phyloP scores from a whole-genome alignment of 2,888 invertebrate genomes.

The Dicycla oo region DNA sequence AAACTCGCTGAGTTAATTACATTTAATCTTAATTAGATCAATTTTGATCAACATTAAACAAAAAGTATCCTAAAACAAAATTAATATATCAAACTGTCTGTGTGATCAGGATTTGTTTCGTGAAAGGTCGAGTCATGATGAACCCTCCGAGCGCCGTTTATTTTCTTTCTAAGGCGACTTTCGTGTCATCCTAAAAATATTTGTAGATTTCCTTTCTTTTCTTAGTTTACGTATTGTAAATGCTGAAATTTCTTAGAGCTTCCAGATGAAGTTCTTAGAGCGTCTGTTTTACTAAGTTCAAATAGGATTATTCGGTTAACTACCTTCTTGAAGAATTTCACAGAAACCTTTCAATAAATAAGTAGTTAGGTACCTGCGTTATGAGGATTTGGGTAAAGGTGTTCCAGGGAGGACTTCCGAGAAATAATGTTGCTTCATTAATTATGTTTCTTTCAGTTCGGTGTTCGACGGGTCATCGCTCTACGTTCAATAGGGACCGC shows the following conservation, averaged over 20 bases:
- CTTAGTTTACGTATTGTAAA: constrained; percentile 40
- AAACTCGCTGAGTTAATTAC: constrained; percentile 56
- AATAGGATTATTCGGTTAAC: neutral
- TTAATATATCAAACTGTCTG: constrained; percentile 54
- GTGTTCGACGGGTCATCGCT: neutral
- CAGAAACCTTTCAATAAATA: neutral
- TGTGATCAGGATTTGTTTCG: constrained; percentile 54
- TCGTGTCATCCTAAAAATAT: constrained; percentile 41
- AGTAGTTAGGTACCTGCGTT: neutral
- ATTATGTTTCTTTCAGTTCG: neutral
- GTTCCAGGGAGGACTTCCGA: constrained; percentile 5
- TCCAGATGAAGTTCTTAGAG: too few relatives aligned
- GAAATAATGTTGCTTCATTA: constrained; percentile 6
- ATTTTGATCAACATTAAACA: constrained; percentile 49
- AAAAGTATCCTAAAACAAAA: constrained; percentile 56
- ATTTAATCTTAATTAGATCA: constrained; percentile 61
- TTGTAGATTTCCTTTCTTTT: constrained; percentile 39
- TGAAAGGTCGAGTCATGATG: constrained; percentile 50
- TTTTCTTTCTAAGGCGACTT: constrained; percentile 45
- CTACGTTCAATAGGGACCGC: neutral
- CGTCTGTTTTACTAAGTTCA: neutral
- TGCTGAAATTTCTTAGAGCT: neutral
- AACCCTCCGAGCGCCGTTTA: constrained; percentile 32
- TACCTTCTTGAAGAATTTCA: neutral
- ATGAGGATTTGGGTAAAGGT: neutral